Evolutionary conservation across 2,888 invertebrate genomes (phyloP).

Genomic region (Melinopterus prodromus): DNA sequence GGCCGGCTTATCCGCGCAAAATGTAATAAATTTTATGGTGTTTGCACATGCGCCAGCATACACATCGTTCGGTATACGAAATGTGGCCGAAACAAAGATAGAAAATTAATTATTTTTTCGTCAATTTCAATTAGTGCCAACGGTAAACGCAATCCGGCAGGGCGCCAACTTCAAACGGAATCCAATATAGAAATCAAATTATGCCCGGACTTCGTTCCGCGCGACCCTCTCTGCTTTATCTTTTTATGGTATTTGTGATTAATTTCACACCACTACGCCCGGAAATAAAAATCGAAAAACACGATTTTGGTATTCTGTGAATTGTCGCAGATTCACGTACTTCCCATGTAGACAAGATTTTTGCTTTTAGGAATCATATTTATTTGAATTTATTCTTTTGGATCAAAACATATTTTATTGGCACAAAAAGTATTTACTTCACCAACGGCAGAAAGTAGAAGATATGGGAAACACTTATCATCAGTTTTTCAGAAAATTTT

Average conservation of each 20-base stretch:
- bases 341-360: too few species aligned
- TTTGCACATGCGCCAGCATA: neutral
- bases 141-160: constrained; percentile 45
- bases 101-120: constrained; percentile 61
- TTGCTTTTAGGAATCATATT: too few species aligned
- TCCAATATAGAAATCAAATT: constrained; percentile 59
- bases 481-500: too few species aligned
- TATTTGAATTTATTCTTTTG: too few species aligned
- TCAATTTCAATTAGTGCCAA: constrained; percentile 59
- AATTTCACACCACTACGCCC: constrained; percentile 20
- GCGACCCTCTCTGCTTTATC: constrained; percentile 30
- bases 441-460: too few species aligned
- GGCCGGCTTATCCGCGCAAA: constrained; percentile 13
- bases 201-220: constrained; percentile 44
- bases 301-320: too few species aligned
- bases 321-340: too few species aligned
- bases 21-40: constrained; percentile 20
- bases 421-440: too few species aligned
- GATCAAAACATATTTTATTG: too few species aligned
- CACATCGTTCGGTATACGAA: neutral
- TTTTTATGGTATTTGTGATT: constrained; percentile 34
- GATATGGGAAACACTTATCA: too few species aligned
- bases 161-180: constrained; percentile 56
- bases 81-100: constrained; percentile 34
- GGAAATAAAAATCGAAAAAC: neutral